Conservation (phyloP, 2,888 invertebrate species). For the Cryptocephalus primarius region DNA sequence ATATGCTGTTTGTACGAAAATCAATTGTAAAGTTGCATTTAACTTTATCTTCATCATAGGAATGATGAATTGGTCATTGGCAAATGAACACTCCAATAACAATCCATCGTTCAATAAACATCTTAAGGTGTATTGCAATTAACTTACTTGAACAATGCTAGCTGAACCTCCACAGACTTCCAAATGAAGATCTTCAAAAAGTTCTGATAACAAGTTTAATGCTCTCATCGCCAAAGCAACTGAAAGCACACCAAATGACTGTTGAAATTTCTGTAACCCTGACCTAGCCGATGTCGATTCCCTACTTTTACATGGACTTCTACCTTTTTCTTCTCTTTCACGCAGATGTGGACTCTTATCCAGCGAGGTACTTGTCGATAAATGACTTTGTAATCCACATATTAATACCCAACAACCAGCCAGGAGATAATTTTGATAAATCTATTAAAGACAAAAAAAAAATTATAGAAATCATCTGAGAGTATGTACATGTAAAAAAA, state of each 20-base stretch:
- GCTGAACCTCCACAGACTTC: constrained; percentile 46
- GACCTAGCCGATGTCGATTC: constrained; percentile 47
- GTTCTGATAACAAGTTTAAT: constrained; percentile 60
- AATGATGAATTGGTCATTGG: no score
- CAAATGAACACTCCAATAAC: no score
- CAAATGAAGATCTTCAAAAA: constrained; percentile 67
- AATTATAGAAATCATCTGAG: no score
- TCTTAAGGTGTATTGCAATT: background rate
- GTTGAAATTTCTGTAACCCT: constrained; percentile 67
- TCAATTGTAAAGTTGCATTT: no score
- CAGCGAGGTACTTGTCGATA: constrained; percentile 50
- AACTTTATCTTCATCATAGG: no score
- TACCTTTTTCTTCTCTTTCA: constrained; percentile 45
- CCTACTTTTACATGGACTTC: constrained; percentile 47
- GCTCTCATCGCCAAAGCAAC: constrained; percentile 82
- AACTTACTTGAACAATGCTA: constrained; percentile 23
- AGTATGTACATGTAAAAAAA: background rate
- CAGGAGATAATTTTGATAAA: constrained; percentile 81
- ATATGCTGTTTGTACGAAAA: no score
- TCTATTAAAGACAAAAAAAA: constrained; percentile 36
- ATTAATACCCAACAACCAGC: constrained; percentile 82
- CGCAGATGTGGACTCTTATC: constrained; percentile 31
- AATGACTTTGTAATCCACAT: constrained; percentile 75
- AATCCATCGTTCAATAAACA: no score
- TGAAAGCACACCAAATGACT: constrained; percentile 80